Percentiles rank a stretch among this genome's conserved stretches.
Evolutionary conservation across 2,113 vertebrate species (phyloP).

Genomic region (Charadrius vociferus): DNA sequence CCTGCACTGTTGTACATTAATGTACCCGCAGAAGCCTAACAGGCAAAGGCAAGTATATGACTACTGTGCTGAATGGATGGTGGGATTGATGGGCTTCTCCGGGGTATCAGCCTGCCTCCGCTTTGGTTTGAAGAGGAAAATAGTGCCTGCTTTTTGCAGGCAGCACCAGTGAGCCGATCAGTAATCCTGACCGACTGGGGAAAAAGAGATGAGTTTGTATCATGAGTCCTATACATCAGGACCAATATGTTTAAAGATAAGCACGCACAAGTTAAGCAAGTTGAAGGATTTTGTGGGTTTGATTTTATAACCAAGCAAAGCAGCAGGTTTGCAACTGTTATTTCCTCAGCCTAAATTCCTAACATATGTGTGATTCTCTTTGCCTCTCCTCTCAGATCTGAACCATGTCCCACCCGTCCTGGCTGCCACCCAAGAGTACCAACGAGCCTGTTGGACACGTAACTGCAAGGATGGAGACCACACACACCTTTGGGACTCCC

Average conservation of each 20-base stretch:
- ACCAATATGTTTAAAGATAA: background rate
- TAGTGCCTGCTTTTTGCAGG: background rate
- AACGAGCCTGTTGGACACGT: slow-evolving; percentile 85
- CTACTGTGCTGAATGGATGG: background rate
- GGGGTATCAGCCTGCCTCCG: background rate
- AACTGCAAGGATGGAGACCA: slow-evolving; percentile 94
- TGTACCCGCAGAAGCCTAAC: background rate
- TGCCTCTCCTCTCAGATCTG: slow-evolving; percentile 30
- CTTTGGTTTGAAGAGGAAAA: background rate
- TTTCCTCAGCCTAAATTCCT: background rate
- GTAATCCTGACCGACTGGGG: background rate
- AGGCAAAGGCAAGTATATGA: background rate
- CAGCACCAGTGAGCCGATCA: background rate
- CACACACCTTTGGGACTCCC: slow-evolving; percentile 87
- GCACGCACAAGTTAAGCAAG: background rate
- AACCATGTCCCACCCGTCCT: slow-evolving; percentile 86
- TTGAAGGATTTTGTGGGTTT: background rate
- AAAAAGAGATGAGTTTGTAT: background rate
- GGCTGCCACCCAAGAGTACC: slow-evolving; percentile 83
- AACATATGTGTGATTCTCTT: fast-evolving
- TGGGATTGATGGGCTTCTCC: background rate
- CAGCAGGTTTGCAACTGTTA: background rate
- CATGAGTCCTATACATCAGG: background rate
- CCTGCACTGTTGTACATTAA: background rate
- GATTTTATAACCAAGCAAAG: background rate